phyloP scores from a whole-genome alignment of 2,113 vertebrate genomes.

The Puma concolor region DNA sequence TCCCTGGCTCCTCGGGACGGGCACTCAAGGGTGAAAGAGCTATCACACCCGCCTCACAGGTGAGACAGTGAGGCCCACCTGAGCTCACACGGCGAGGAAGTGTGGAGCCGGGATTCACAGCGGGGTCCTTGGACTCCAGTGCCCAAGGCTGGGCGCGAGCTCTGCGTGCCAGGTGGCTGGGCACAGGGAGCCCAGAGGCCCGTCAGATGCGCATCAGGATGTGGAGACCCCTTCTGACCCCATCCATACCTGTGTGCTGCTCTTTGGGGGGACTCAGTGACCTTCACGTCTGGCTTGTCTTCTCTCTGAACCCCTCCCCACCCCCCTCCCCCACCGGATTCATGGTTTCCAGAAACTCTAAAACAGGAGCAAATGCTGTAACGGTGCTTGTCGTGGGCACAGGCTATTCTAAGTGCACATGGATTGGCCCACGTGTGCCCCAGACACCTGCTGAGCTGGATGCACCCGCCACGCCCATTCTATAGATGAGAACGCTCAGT shows the following conservation, averaged over 20 bases:
- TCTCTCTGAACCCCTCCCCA: neutral
- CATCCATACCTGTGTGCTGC: neutral
- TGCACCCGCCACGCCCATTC: neutral
- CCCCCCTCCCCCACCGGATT: neutral
- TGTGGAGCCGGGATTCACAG: neutral
- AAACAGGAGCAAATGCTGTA: neutral
- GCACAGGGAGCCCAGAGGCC: neutral
- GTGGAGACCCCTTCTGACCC: neutral
- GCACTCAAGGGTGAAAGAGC: neutral
- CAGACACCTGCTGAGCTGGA: neutral
- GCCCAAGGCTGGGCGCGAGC: neutral
- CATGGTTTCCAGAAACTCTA: neutral
- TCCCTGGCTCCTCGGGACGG: neutral
- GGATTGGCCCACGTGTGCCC: neutral
- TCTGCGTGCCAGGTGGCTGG: fast-evolving
- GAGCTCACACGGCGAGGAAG: neutral
- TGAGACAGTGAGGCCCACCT: neutral
- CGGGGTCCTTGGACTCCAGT: neutral
- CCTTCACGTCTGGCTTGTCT: neutral
- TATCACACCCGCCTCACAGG: neutral
- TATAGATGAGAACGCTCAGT: neutral
- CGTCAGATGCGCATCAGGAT: fast-evolving
- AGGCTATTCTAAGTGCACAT: neutral
- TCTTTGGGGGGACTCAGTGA: neutral
- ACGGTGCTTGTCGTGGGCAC: fast-evolving